Evolutionary conservation across 2,113 vertebrate species (phyloP).

Genomic region (Peromyscus californicus): DNA sequence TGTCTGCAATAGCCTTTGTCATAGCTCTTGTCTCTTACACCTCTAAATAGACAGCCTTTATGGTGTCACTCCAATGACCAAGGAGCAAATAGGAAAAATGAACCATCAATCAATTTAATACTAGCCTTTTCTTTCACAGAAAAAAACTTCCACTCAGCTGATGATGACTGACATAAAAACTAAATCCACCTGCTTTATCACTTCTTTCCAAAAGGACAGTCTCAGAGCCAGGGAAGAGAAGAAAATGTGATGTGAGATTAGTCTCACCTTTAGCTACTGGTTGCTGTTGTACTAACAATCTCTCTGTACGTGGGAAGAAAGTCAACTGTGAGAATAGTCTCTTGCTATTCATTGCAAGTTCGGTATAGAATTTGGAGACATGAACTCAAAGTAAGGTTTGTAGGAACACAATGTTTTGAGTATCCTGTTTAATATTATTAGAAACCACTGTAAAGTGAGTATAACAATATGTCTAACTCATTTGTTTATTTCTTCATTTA

Average conservation of each 20-base stretch:
- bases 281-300: background rate
- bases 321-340: background rate
- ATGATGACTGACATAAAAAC: constrained; percentile 73
- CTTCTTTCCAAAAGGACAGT: constrained; percentile 52
- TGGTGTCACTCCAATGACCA: constrained; percentile 44
- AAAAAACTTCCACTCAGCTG: constrained; percentile 26
- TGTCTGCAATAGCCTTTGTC: constrained; percentile 21
- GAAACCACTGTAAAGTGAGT: background rate
- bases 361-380: background rate
- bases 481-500: background rate
- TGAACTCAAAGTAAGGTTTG: background rate
- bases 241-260: background rate
- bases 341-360: background rate
- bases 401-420: background rate
- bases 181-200: constrained; percentile 66
- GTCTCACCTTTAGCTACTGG: background rate
- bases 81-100: constrained; percentile 71
- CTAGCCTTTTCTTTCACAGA: constrained; percentile 64
- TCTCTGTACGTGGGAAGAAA: background rate
- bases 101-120: constrained; percentile 69
- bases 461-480: background rate
- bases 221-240: constrained; percentile 38
- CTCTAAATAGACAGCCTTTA: constrained; percentile 46
- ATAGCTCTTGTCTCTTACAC: background rate
- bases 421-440: background rate